These are phyloP conservation scores for Siderastrea siderea DNA, from an alignment of 92 coral and sea anemone species.

Conservation along the genomic window DNA sequence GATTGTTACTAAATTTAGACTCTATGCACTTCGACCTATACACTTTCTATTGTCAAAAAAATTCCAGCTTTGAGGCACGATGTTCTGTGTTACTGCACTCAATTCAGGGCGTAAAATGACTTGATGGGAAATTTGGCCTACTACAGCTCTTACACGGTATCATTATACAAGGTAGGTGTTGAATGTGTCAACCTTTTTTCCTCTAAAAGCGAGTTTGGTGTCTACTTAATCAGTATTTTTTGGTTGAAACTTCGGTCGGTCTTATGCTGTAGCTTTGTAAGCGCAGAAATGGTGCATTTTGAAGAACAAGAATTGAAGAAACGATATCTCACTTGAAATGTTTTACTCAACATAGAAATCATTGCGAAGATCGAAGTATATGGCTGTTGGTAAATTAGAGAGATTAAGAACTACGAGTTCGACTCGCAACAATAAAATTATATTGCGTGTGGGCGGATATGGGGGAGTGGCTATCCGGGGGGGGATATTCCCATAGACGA, in stretches of 20 bases:
- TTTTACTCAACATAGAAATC: not conserved
- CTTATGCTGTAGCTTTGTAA: too few species aligned
- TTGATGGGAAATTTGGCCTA: slow-evolving; percentile 36
- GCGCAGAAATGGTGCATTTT: not conserved
- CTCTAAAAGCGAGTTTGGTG: not conserved
- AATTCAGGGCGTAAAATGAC: not conserved
- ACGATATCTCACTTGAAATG: not conserved
- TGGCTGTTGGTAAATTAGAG: not conserved
- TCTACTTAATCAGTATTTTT: too few species aligned
- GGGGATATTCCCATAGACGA: not conserved
- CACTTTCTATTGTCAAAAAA: too few species aligned
- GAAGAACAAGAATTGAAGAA: not conserved
- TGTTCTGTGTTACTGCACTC: not conserved
- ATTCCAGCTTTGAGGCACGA: too few species aligned
- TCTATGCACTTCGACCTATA: too few species aligned
- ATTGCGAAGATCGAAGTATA: too few species aligned
- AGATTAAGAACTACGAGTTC: not conserved
- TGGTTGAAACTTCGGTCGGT: too few species aligned
- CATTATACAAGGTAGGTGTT: not conserved
- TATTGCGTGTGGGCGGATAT: not conserved
- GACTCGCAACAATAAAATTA: not conserved
- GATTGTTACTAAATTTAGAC: too few species aligned
- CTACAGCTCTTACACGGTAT: not conserved
- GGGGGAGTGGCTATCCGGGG: not conserved
- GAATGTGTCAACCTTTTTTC: not conserved